phyloP scores from a whole-genome alignment of 2,888 invertebrate genomes.

The Metopia argyrocephala region DNA sequence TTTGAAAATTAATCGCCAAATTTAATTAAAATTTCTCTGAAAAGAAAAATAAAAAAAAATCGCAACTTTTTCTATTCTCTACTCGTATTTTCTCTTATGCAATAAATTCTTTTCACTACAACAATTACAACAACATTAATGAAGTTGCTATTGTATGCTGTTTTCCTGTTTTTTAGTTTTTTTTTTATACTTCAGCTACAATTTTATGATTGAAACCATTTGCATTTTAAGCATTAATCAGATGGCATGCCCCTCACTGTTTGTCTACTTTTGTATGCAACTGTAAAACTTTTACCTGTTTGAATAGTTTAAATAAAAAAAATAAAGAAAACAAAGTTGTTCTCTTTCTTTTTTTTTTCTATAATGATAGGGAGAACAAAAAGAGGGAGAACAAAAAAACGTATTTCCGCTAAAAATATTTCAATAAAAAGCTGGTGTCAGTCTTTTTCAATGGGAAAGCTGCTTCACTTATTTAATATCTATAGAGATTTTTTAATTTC shows the following conservation, averaged over 20 bases:
- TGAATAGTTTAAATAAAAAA: neutral
- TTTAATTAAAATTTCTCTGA: conserved; percentile 53
- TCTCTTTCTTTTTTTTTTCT: no score
- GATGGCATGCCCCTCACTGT: conserved; percentile 25
- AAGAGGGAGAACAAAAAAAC: neutral
- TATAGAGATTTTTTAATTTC: neutral
- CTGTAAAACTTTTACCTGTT: conserved; percentile 24
- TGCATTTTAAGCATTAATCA: conserved; percentile 56
- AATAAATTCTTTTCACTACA: neutral
- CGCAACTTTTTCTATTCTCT: neutral
- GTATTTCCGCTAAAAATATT: no score
- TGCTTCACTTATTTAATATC: neutral
- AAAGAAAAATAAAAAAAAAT: neutral
- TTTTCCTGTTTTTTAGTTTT: conserved; percentile 12
- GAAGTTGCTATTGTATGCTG: neutral
- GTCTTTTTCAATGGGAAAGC: neutral
- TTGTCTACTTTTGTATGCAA: neutral
- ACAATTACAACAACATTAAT: neutral
- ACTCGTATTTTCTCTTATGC: neutral
- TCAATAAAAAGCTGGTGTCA: neutral
- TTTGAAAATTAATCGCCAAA: conserved; percentile 42
- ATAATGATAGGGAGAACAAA: no score
- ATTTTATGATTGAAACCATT: conserved; percentile 57
- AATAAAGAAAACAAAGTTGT: no score
- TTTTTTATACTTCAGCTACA: neutral